Evolutionary conservation across 2,797 vertebrate genomes (phyloP).

Genomic region (Scomberomorus guttatus): DNA sequence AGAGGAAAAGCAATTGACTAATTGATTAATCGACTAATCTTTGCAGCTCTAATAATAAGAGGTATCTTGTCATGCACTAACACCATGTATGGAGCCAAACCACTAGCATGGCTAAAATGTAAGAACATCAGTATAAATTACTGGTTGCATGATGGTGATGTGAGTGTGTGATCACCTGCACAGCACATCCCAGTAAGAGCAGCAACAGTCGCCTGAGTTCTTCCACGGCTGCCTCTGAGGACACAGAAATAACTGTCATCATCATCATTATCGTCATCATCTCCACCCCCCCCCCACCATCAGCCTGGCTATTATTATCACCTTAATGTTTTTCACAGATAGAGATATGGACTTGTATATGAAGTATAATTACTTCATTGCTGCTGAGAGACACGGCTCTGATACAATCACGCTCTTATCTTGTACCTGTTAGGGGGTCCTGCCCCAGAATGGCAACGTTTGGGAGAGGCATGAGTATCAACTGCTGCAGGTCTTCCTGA

Average conservation of each 20-base stretch:
- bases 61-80: background rate
- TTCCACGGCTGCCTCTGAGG: constrained; percentile 88
- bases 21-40: background rate
- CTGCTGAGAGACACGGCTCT: constrained; percentile 52
- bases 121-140: background rate
- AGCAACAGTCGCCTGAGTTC: constrained; percentile 89
- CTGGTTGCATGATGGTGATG: constrained; percentile 11
- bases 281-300: constrained; percentile 30
- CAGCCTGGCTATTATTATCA: constrained; percentile 65
- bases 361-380: constrained; percentile 71
- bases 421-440: constrained; percentile 92
- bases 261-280: constrained; percentile 63
- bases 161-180: constrained; percentile 87
- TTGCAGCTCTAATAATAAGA: background rate
- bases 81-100: no score
- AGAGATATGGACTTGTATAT: constrained; percentile 64
- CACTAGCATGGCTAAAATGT: background rate
- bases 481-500: constrained; percentile 92
- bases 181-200: constrained; percentile 91
- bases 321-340: constrained; percentile 73
- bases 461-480: constrained; percentile 90
- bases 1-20: no score
- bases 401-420: constrained; percentile 70
- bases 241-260: constrained; percentile 71
- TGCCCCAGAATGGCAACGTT: constrained; percentile 89